Evolutionary conservation across 2,113 vertebrate species (phyloP), one percentile per base, ranked within the genome.

Genomic region (Protomyctophum bolini): DNA sequence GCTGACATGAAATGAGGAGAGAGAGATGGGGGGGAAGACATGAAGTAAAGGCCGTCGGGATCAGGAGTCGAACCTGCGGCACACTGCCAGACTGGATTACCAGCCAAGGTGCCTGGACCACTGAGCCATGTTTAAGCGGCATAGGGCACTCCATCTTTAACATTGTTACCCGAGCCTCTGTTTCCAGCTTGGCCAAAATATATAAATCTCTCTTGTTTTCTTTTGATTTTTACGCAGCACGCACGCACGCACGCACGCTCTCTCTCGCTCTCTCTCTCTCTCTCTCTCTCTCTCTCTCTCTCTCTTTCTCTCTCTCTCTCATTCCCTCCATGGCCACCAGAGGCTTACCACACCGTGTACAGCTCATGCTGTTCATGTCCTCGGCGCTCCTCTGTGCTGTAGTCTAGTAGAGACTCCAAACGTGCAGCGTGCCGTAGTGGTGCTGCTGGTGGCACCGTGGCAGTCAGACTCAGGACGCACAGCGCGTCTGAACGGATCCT

Each of bases 241-340:
- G 21, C 21, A 8, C 58, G 55, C 21, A 10, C 45, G 45, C 11
- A 61, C 21, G 11, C 55, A 56, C 14, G 5, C 11, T 15, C 14
- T 47, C 33, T n/a, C n/a, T n/a, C n/a, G n/a, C n/a, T n/a, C n/a
- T 12, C 66, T 49, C 46, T 8, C 11, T 11, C 15, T 14, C 62
- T 7, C 62, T 7, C 57, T 41, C 63, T 51, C 71, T 73, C 61
- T 64, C 70, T 72, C 68, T 52, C 45, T 58, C 63, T 6, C 15
- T 63, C 71, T 45, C 70, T 49, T 59, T 58, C 65, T 58, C 70
- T 59, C 63, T 67, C 41, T 61, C 66, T 75, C 57, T 55, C 70
- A 11, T 88, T 84, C 90, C 76, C 80, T 75, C 73, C 77, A 69
- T 86, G 87, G 66, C 92, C 92, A 91, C 88, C 79, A 92, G 92